Evolutionary conservation across 2,113 vertebrate species (phyloP), one percentile per base, ranked within the genome.

Genomic region (Mionectes macconnelli): DNA sequence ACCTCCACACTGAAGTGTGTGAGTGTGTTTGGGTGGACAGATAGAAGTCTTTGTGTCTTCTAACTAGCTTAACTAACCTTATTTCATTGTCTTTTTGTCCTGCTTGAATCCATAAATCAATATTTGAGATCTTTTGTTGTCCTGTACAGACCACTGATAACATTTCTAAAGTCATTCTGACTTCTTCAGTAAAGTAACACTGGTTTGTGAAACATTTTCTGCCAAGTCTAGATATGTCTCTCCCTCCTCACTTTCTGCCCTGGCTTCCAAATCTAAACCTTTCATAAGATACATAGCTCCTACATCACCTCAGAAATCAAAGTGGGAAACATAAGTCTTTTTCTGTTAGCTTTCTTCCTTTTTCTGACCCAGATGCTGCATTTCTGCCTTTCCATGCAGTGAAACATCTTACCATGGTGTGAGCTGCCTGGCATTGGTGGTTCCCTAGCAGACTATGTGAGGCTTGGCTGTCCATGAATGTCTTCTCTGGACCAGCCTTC

Each of bases 21-120:
- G 73, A 22, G 7, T 72, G 44, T 80, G 15, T 89, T 94, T 0
- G 0, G 66, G 20, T 84, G 81, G 56, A 92, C 66, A 94, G 50
- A 63, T 31, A 66, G 60, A 96, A 80, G 33, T 52, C 44, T 93
- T 70, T 89, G 15, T 90, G 82, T 90, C 44, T 88, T 49, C 85
- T 90, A 67, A 64, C 60, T 87, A 60, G 52, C 80, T 89, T 80
- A 87, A 90, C 83, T 97, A 92, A 95, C 39, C 37, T 75, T 80
- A 75, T 53, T 88, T 79, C 25, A 53, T 90, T 75, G 37, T 78
- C 52, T 33, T 84, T 74, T 93, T 90, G 59, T 69, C 56, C 64
- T 88, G 28, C 56, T 94, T 88, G 66, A 94, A 87, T 93, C 64
- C 3, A 2, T 81, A 67, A 90, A 87, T 94, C 73, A 84, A 49